Evolutionary conservation across 2,797 vertebrate genomes (phyloP), one percentile per base, ranked within the genome.

Genomic region (Harpagifer antarcticus): DNA sequence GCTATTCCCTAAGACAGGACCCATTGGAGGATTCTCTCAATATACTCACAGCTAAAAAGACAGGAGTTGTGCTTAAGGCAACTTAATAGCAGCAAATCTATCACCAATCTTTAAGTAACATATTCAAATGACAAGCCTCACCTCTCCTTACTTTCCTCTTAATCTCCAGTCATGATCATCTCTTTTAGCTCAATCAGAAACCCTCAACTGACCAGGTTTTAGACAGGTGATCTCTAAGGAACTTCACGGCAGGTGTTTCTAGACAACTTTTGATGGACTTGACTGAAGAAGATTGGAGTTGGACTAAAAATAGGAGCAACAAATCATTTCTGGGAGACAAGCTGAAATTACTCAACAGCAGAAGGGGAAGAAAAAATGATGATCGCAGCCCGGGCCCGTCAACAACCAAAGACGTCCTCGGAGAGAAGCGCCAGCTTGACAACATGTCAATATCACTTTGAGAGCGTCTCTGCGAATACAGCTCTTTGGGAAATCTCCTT

Each of bases 401-500:
- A 94, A 94, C 89, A 93, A 90, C 85, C 91, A 84, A 82, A 88
- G 91, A 93, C 85, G 89, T 94, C 94, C 93, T 94, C 76, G 70
- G 93, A 94, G 94, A 94, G 89, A 90, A 73, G 88, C 89, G 86
- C 89, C 82, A 79, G 89, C 94, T 94, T 95, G 95, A 95, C 95
- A 95, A 95, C 93, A 95, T 95, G 94, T 95, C 95, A 95, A 95
- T 95, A 95, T 94, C 92, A 93, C 92, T 95, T 94, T 93, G 92
- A 95, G 90, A 69, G 88, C 90, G 91, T 93, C 93, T 87, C 84
- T 69, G 91, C 78, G 68, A 91, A 90, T 85, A 87, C 82, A 83
- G 90, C 93, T 94, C 93, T 93, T 88, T 93, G 94, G 95, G 94
- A 95, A 94, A 94, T 94, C 93, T 94, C 93, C 94, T 92, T 94